These are phyloP conservation scores for Cantharis rustica DNA, from an alignment of 2,888 invertebrate genomes.

Conservation along the genomic window DNA sequence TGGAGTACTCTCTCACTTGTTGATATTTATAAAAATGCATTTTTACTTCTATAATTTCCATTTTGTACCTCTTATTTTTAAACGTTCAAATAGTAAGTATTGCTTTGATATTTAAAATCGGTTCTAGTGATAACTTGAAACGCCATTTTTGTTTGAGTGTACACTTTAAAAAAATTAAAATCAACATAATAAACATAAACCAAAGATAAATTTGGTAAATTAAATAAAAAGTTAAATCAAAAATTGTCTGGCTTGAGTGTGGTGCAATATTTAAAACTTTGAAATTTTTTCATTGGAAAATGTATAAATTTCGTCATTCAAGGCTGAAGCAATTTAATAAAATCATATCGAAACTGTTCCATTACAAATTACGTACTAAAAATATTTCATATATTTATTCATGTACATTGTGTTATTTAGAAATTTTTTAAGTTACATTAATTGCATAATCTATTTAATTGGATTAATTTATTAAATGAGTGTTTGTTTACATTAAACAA, in stretches of 20 bases:
- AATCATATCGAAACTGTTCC: neutral
- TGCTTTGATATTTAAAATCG: neutral
- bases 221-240: neutral
- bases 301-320: neutral
- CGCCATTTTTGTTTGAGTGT: neutral
- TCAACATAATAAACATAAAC: neutral
- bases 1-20: conserved; percentile 5
- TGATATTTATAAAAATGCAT: conserved; percentile 22
- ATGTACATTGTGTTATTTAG: neutral
- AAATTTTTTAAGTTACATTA: neutral
- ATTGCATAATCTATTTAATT: neutral
- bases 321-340: neutral
- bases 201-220: neutral
- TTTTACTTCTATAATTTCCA: conserved; percentile 21
- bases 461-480: neutral
- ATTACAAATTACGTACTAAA: neutral
- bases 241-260: neutral
- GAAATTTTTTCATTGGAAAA: neutral
- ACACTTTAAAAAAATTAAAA: neutral
- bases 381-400: neutral
- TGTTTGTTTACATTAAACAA: neutral
- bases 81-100: neutral
- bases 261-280: neutral
- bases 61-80: conserved; percentile 5
- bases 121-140: neutral